Conservation (phyloP, 23 tunicate species). For the Trididemnum clinides region DNA sequence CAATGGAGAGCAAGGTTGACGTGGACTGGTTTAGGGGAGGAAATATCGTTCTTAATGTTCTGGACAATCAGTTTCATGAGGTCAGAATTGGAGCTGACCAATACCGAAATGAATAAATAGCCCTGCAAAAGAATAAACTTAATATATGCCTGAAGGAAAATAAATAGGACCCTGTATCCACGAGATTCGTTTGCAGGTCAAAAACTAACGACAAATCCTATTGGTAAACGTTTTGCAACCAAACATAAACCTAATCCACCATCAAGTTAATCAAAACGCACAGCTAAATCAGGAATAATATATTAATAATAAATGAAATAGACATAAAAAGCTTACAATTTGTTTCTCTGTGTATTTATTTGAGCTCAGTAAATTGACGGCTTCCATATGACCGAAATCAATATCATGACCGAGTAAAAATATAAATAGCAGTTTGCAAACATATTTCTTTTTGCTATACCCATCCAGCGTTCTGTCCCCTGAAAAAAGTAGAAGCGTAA, state of each 20-base stretch:
- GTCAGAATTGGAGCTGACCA: slow-evolving; percentile 89
- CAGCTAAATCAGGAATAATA: background rate
- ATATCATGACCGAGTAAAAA: slow-evolving; percentile 98
- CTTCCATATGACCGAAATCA: slow-evolving; percentile 99
- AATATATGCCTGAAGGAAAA: too few relatives aligned
- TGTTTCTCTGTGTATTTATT: slow-evolving; percentile 99
- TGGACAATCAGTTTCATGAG: slow-evolving; percentile 95
- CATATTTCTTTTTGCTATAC: slow-evolving; percentile 99
- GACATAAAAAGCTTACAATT: slow-evolving; percentile 52
- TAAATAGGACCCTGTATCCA: too few relatives aligned
- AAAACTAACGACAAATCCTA: too few relatives aligned
- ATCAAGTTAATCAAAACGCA: too few relatives aligned
- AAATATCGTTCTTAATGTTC: slow-evolving; percentile 92
- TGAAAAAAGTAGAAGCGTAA: too few relatives aligned
- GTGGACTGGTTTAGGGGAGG: slow-evolving; percentile 90
- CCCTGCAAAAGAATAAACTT: slow-evolving; percentile 71
- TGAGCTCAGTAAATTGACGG: slow-evolving; percentile 93
- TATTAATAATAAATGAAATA: background rate
- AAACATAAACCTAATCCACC: too few relatives aligned
- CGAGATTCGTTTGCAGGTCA: too few relatives aligned
- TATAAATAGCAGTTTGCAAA: slow-evolving; percentile 94
- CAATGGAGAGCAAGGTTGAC: slow-evolving; percentile 98
- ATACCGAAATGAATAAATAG: slow-evolving; percentile 89
- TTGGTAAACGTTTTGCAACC: too few relatives aligned
- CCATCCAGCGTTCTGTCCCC: slow-evolving; percentile 99